phyloP scores from a whole-genome alignment of 1,140 invertebrate genomes.

The Meloidogyne exigua region DNA sequence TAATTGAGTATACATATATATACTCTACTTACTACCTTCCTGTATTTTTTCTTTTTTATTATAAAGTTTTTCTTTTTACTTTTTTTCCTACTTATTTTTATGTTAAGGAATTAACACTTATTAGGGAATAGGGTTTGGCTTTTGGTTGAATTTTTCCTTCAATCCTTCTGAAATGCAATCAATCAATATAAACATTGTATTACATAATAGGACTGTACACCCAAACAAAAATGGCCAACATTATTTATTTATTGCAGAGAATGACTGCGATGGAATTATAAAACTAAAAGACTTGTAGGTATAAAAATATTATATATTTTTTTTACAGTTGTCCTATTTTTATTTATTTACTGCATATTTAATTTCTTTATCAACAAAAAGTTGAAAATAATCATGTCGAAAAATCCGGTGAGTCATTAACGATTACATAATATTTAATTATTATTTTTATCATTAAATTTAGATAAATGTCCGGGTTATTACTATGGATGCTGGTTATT shows the following conservation, averaged over 20 bases:
- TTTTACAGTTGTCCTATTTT: constrained; percentile 3
- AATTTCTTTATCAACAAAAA: background rate
- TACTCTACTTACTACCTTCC: no score
- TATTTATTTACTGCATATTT: background rate
- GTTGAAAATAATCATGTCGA: background rate
- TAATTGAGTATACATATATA: background rate
- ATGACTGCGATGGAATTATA: background rate
- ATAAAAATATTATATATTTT: background rate
- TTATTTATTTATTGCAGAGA: background rate
- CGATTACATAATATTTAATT: background rate
- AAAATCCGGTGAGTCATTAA: background rate
- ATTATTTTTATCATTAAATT: background rate
- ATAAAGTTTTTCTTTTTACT: background rate
- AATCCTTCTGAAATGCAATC: background rate
- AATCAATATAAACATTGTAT: constrained; percentile 3
- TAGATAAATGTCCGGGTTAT: background rate
- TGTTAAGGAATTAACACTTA: background rate
- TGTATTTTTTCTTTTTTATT: no score
- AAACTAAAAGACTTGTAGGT: background rate
- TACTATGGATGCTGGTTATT: constrained; percentile 8
- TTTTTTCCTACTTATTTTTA: background rate
- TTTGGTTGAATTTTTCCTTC: background rate
- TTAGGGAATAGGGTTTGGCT: background rate
- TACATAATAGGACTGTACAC: background rate
- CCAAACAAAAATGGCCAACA: constrained; percentile 1